phyloP scores from a whole-genome alignment of 2,113 vertebrate species.

The Furnarius figulus region DNA sequence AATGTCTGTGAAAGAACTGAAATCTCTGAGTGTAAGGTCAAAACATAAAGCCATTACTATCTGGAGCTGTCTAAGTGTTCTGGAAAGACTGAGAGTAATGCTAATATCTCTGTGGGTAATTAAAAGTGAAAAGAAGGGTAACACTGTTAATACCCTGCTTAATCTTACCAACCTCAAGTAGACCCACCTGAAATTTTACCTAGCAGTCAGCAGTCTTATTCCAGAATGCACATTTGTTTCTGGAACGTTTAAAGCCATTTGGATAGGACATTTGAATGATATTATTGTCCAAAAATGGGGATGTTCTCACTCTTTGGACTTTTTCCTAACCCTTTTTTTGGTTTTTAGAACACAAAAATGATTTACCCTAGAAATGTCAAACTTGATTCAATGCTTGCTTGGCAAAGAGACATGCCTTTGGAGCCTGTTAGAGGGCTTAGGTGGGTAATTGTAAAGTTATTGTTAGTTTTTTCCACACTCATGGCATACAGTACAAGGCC shows the following conservation, averaged over 20 bases:
- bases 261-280: constrained; percentile 56
- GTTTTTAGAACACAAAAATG: constrained; percentile 52
- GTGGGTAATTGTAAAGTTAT: constrained; percentile 66
- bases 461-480: constrained; percentile 63
- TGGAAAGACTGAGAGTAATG: not conserved
- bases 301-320: constrained; percentile 64
- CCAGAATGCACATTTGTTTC: constrained; percentile 31
- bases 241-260: constrained; percentile 56
- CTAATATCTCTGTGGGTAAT: not conserved
- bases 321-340: constrained; percentile 49
- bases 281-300: constrained; percentile 61
- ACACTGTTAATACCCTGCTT: not conserved
- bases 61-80: not conserved
- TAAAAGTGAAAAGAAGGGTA: not conserved
- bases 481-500: constrained; percentile 21
- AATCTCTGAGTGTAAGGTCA: not conserved
- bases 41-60: not conserved
- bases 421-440: constrained; percentile 56
- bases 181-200: constrained; percentile 52
- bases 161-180: not conserved
- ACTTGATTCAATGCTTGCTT: constrained; percentile 65
- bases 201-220: not conserved
- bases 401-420: constrained; percentile 37
- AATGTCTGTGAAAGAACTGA: not conserved
- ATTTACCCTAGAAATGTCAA: constrained; percentile 68